Base-by-base conservation (phyloP, 2,113 vertebrate genomes). In the Corythaixoides concolor region DNA sequence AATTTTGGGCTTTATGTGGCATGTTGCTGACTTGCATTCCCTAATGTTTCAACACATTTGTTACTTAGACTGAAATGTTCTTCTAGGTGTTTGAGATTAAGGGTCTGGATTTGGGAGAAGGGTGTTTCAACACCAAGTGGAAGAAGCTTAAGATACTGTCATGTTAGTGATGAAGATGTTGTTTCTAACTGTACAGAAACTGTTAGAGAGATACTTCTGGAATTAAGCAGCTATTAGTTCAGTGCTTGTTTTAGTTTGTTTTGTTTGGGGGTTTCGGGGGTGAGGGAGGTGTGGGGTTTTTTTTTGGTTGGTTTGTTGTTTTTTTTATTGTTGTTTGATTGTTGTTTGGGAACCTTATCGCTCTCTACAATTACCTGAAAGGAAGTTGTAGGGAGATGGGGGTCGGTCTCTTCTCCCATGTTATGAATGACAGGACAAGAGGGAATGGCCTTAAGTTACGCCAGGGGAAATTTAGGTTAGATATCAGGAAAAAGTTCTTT, bases 251-350 rank as follows among this genome's bases (percentile, higher is more conserved):
- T 70, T 75, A 30, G 7, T 5, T 76, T 56, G 6, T 7, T 80
- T 70, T 53, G 4, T 12, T 82, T 35, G 12, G 6, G 6, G 18
- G 3, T 11, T 62, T 52, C 23, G 6, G 16, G 13, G 3, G 0
- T 3, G 15, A 3, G 13, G 3, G 28, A 3, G 15, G 2, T 28
- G 2, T 3, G 35, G 19, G 30, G 21, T 9, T 49, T 30, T 1
- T 15, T 22, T 73, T 83, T 67, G 0, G 2, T 28, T 28, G 16
- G 3, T 41, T 32, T 55, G 8, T 32, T 47, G 1, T 0, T 26
- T 35, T 27, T 15, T 28, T 45, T n/a, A 41, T 41, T 41, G 12
- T 41, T 41, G 41, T 12, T 76, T 66, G 32, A 9, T 39, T n/a
- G n/a, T n/a, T n/a, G n/a, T n/a, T n/a, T n/a, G n/a, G n/a, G n/a